phyloP scores from a whole-genome alignment of 1,140 invertebrate genomes.

The Dendrolimus punctatus region DNA sequence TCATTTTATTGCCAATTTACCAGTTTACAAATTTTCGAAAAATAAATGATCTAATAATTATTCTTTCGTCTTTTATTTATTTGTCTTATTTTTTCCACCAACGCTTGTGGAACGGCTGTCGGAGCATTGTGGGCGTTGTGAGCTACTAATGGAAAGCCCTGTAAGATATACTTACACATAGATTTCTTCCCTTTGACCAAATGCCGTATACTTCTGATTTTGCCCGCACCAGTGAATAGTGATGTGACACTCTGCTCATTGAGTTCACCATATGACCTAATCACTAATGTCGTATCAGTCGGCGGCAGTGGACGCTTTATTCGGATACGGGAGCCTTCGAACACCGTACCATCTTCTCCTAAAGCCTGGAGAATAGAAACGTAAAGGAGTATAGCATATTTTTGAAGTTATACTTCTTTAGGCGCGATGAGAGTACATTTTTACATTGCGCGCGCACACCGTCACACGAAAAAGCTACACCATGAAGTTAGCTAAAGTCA shows the following conservation, averaged over 20 bases:
- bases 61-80: slow-evolving; percentile 1
- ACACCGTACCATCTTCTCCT: slow-evolving; percentile 28
- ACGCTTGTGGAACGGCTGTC: too few species aligned
- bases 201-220: slow-evolving; percentile 32
- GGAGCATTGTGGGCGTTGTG: too few species aligned
- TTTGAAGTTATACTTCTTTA: too few species aligned
- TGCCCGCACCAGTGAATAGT: slow-evolving; percentile 29
- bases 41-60: slow-evolving; percentile 7
- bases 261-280: slow-evolving; percentile 29
- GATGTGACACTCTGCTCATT: slow-evolving; percentile 29
- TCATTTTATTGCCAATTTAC: too few species aligned
- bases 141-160: too few species aligned
- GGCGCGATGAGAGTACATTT: too few species aligned
- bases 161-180: slow-evolving; percentile 23
- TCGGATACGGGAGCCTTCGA: slow-evolving; percentile 32
- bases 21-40: too few species aligned
- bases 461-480: too few species aligned
- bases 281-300: slow-evolving; percentile 35
- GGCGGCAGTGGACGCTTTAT: slow-evolving; percentile 29
- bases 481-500: too few species aligned
- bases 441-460: too few species aligned
- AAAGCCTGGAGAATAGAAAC: slow-evolving; percentile 30
- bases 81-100: slow-evolving; percentile 3
- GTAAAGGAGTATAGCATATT: slow-evolving; percentile 7
- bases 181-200: slow-evolving; percentile 40